Evolutionary conservation across 92 coral and sea anemone genomes (phyloP).

Genomic region (Palythoa grandis): DNA sequence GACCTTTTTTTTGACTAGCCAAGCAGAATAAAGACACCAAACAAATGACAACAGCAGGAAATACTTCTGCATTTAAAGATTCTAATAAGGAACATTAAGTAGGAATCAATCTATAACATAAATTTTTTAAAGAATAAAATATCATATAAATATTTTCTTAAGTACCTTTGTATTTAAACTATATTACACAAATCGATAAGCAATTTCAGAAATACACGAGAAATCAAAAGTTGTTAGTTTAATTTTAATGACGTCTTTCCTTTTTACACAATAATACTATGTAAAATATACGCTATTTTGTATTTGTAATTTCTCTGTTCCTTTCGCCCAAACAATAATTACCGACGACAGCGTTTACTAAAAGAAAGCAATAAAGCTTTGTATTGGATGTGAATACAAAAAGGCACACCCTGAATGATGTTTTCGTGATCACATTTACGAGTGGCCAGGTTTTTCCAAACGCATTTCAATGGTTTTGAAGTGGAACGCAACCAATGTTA

Average conservation of each 20-base stretch:
- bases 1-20: too few species aligned
- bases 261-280: neutral
- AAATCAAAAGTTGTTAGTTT: slow-evolving; percentile 41
- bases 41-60: too few species aligned
- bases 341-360: neutral
- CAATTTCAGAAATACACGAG: slow-evolving; percentile 33
- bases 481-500: neutral
- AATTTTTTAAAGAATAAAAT: too few species aligned
- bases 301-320: neutral
- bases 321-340: neutral
- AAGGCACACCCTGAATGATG: neutral
- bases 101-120: too few species aligned
- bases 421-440: neutral
- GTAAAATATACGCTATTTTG: slow-evolving; percentile 8
- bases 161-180: neutral
- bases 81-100: too few species aligned
- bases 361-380: slow-evolving; percentile 15
- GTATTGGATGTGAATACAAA: neutral
- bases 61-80: too few species aligned
- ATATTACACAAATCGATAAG: neutral
- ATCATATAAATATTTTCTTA: too few species aligned
- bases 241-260: slow-evolving; percentile 28
- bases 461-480: slow-evolving; percentile 22
- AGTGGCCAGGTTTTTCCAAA: neutral
- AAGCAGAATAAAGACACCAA: too few species aligned